A percentile compares a stretch with the other conserved stretches of the same genome.
Conservation (phyloP, 2,797 vertebrate species). For the Acanthis flammea region DNA sequence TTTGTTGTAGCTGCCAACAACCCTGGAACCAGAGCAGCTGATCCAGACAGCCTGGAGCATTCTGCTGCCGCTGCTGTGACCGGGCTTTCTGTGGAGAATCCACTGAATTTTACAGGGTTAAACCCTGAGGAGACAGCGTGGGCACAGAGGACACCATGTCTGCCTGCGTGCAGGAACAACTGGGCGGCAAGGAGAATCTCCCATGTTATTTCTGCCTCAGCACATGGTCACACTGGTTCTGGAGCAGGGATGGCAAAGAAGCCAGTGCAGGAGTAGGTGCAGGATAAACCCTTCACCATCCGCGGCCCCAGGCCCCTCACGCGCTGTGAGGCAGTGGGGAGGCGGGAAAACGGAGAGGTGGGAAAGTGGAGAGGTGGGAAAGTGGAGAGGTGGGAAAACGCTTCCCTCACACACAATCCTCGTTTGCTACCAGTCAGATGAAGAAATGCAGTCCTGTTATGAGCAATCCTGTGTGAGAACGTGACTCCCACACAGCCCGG, state of each 20-base stretch:
- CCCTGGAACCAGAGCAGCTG: neutral
- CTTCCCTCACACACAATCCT: neutral
- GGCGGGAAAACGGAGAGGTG: neutral
- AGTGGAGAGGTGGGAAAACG: accelerated
- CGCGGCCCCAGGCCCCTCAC: accelerated
- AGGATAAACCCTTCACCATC: accelerated
- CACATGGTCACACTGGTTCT: accelerated
- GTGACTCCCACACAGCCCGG: neutral
- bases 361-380: neutral
- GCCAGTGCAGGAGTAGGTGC: accelerated
- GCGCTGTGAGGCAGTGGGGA: accelerated
- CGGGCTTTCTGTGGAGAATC: accelerated
- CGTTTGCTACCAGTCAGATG: neutral
- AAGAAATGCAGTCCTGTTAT: neutral
- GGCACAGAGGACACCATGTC: accelerated
- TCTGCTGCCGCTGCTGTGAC: accelerated
- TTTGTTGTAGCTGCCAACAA: neutral
- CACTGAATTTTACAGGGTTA: accelerated
- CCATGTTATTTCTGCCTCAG: neutral
- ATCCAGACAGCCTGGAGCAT: accelerated
- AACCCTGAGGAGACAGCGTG: accelerated
- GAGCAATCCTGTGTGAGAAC: neutral
- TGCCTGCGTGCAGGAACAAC: neutral
- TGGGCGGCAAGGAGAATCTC: accelerated
- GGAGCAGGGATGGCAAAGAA: neutral